These are phyloP conservation scores for Meandrina meandrites DNA, from an alignment of 92 coral and sea anemone species.

Conservation along the genomic window DNA sequence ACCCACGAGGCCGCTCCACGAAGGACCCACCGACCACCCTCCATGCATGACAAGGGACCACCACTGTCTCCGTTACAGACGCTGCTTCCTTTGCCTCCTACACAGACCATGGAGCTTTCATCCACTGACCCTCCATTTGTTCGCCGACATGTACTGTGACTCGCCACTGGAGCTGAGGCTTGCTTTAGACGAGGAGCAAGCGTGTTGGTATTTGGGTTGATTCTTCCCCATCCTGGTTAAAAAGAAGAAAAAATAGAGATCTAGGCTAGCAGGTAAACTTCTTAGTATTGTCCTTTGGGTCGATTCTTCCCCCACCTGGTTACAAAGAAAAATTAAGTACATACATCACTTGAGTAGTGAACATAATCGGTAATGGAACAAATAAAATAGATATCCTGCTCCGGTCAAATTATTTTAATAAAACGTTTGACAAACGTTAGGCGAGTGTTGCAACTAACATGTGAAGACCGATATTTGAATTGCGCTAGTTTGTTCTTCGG, in stretches of 20 bases:
- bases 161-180: conserved; percentile 44
- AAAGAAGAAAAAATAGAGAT: neutral
- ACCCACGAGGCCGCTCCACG: conserved; percentile 63
- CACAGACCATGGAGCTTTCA: conserved; percentile 44
- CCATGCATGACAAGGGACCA: conserved; percentile 55
- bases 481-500: no score
- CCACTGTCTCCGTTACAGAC: conserved; percentile 60
- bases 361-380: no score
- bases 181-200: conserved; percentile 34
- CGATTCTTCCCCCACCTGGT: no score
- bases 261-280: no score
- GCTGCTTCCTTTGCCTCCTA: conserved; percentile 52
- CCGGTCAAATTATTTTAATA: no score
- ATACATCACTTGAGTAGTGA: no score
- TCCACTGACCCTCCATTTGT: conserved; percentile 29
- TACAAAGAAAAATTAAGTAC: no score
- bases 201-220: neutral
- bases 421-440: no score
- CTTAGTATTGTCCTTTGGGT: neutral
- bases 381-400: no score
- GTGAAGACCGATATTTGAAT: no score
- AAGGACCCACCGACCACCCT: conserved; percentile 57
- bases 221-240: neutral
- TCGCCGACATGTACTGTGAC: conserved; percentile 26
- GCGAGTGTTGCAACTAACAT: no score